phyloP scores from a whole-genome alignment of 2,888 invertebrate genomes.

The Hydrotaea diabolus region DNA sequence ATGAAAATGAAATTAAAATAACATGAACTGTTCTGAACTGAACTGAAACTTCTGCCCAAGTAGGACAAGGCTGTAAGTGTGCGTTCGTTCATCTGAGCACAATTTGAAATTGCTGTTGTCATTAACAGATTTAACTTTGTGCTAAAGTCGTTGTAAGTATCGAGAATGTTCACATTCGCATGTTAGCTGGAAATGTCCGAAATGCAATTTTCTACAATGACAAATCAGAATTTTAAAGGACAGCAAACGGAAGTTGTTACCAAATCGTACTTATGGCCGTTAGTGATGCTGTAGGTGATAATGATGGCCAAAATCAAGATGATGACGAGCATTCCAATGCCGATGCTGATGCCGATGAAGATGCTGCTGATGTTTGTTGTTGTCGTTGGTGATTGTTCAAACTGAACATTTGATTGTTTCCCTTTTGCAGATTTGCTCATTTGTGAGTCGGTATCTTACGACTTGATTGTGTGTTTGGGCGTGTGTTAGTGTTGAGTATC shows the following conservation, averaged over 20 bases:
- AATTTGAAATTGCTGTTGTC: constrained; percentile 53
- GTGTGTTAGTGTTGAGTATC: constrained; percentile 17
- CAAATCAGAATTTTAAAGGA: constrained; percentile 65
- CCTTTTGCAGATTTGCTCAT: constrained; percentile 30
- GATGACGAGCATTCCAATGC: neutral
- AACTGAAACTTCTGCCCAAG: neutral
- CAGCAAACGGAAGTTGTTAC: constrained; percentile 67
- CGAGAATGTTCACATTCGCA: neutral
- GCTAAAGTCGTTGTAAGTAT: no score
- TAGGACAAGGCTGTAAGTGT: neutral
- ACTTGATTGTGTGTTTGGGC: constrained; percentile 12
- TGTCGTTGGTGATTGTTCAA: constrained; percentile 53
- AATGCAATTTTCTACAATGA: constrained; percentile 65
- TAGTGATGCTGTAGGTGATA: constrained; percentile 21
- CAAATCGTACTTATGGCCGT: constrained; percentile 54
- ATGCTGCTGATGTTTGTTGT: constrained; percentile 40
- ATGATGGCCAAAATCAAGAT: constrained; percentile 13
- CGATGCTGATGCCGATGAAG: constrained; percentile 37
- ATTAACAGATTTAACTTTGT: constrained; percentile 57
- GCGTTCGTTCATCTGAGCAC: neutral
- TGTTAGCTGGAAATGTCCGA: constrained; percentile 27
- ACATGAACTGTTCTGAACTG: constrained; percentile 23
- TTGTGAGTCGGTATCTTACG: constrained; percentile 6
- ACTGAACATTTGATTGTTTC: constrained; percentile 56
- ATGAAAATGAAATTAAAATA: constrained; percentile 60